Evolutionary conservation across 2,888 invertebrate species (phyloP).

Genomic region (Megaustenia siamemsis): DNA sequence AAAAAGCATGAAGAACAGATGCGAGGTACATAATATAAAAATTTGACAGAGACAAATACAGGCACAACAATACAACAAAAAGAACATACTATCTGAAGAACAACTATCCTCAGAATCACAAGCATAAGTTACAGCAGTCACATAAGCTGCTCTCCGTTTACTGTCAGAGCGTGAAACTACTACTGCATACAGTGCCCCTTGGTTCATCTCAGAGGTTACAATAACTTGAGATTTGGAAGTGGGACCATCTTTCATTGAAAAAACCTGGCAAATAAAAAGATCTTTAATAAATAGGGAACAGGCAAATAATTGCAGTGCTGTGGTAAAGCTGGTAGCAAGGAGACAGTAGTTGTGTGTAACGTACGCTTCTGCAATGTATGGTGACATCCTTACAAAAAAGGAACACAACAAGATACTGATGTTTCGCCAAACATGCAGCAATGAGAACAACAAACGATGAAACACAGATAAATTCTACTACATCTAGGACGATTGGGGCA

Average conservation of each 20-base stretch:
- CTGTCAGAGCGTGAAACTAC: constrained; percentile 63
- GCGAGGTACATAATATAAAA: not conserved
- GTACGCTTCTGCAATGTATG: no score
- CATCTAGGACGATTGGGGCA: no score
- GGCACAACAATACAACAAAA: not conserved
- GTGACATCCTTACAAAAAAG: no score
- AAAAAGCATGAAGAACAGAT: not conserved
- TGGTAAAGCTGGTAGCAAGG: no score
- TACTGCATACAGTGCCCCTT: constrained; percentile 73
- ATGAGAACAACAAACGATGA: no score
- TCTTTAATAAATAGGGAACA: no score
- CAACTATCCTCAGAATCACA: constrained; percentile 83
- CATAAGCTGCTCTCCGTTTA: constrained; percentile 82
- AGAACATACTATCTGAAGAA: constrained; percentile 59
- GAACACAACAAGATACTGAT: no score
- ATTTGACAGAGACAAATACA: not conserved
- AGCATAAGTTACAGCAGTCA: constrained; percentile 86
- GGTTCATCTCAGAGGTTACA: constrained; percentile 69
- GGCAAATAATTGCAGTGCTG: no score
- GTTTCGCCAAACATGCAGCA: no score
- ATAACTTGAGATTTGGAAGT: constrained; percentile 59
- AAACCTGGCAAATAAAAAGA: constrained; percentile 3
- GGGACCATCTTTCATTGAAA: constrained; percentile 29
- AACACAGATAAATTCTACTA: no score
- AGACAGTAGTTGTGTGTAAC: no score